These are phyloP conservation scores for Scarus forsteni DNA, from an alignment of 2,797 vertebrate genomes.

Conservation along the genomic window DNA sequence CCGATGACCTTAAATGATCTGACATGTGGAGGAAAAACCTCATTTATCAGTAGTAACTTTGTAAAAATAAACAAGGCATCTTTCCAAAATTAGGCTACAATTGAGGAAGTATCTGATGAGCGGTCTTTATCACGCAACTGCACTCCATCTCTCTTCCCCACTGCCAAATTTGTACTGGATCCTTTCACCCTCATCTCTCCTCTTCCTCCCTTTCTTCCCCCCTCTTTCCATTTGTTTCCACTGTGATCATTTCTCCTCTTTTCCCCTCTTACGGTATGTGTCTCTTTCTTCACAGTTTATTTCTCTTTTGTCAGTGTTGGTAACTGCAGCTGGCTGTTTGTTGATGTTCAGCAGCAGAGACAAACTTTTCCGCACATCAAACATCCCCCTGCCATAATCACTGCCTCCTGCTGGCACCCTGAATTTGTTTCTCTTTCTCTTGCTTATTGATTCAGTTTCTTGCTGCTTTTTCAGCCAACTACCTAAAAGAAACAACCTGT, in stretches of 20 bases:
- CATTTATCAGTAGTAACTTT: not conserved
- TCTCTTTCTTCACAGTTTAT: constrained; percentile 60
- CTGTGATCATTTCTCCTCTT: constrained; percentile 27
- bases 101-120: not conserved
- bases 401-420: constrained; percentile 57
- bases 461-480: not conserved
- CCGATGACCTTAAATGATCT: not conserved
- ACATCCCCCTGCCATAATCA: constrained; percentile 55
- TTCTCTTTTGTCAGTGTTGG: constrained; percentile 67
- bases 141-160: not conserved
- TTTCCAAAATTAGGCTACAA: not conserved
- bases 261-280: constrained; percentile 28
- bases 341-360: constrained; percentile 64
- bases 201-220: not conserved
- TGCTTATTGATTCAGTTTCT: constrained; percentile 15
- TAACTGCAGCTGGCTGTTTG: constrained; percentile 65
- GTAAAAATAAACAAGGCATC: not conserved
- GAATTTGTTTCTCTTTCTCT: constrained; percentile 55
- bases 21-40: not conserved
- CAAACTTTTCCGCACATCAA: constrained; percentile 74
- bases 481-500: not conserved
- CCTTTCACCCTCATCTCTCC: not conserved
- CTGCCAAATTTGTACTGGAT: not conserved
- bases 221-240: constrained; percentile 19
- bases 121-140: not conserved